These are phyloP conservation scores for Peromyscus californicus DNA, from an alignment of 2,113 vertebrate species.

Conservation along the genomic window DNA sequence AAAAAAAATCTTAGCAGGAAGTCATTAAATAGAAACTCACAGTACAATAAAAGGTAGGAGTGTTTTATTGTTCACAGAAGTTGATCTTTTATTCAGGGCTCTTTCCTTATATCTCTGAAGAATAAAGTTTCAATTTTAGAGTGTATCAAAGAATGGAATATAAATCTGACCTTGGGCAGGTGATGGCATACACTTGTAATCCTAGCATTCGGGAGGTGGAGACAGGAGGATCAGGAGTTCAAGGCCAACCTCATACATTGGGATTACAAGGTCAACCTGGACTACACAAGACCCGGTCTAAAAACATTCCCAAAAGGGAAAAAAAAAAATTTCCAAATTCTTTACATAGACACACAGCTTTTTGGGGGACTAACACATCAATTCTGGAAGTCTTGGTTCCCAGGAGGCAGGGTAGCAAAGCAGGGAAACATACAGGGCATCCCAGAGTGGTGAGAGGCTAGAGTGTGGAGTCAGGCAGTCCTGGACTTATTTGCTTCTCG, in stretches of 20 bases:
- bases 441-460: background rate
- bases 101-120: background rate
- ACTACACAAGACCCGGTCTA: background rate
- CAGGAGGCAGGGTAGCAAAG: too few relatives aligned
- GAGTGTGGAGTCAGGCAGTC: background rate
- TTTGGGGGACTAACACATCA: background rate
- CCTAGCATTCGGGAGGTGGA: background rate
- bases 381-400: background rate
- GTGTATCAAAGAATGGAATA: background rate
- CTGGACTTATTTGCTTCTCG: background rate
- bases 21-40: background rate
- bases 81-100: background rate
- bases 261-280: background rate
- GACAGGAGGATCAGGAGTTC: background rate
- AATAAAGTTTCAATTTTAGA: constrained; percentile 38
- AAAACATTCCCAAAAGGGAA: background rate
- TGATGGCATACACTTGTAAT: background rate
- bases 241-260: background rate
- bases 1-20: background rate
- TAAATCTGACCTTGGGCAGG: background rate
- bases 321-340: constrained; percentile 25
- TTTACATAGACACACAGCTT: background rate
- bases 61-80: background rate
- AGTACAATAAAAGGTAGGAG: background rate
- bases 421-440: background rate